phyloP scores from a whole-genome alignment of 2,797 vertebrate species.

The Rhinoraja longicauda region DNA sequence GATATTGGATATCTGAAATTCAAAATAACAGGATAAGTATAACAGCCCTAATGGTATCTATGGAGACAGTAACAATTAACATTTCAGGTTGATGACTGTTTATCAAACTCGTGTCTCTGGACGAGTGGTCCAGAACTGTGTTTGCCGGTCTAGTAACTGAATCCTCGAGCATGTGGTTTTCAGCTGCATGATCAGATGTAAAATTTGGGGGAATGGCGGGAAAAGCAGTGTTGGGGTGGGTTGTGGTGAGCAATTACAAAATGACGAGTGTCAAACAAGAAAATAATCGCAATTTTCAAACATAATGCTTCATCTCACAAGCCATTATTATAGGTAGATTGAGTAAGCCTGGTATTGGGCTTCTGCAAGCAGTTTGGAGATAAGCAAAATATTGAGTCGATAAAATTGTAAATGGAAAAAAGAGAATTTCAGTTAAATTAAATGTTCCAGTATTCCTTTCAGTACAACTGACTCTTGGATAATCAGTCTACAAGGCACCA shows the following conservation, averaged over 20 bases:
- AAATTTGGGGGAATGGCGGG: not conserved
- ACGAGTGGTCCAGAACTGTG: no score
- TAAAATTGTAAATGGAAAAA: slow-evolving; percentile 19
- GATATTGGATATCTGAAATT: no score
- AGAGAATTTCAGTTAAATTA: slow-evolving; percentile 22
- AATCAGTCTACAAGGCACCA: not conserved
- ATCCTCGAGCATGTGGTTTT: not conserved
- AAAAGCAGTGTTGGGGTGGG: no score
- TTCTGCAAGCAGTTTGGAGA: not conserved
- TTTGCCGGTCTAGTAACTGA: no score
- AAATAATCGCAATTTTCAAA: not conserved
- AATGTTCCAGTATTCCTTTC: not conserved
- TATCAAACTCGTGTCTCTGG: no score
- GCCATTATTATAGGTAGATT: not conserved
- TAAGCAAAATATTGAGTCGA: not conserved
- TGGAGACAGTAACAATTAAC: no score
- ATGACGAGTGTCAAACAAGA: not conserved
- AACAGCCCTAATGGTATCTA: no score
- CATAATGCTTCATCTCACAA: not conserved
- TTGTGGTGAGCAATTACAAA: not conserved
- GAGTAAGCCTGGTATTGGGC: not conserved
- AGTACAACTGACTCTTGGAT: not conserved
- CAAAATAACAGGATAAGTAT: no score
- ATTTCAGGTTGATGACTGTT: no score
- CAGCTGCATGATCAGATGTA: not conserved